Percentiles rank a stretch among this genome's conserved stretches.
phyloP scores from a whole-genome alignment of 1,140 invertebrate genomes.

The Helicorthomorpha holstii region DNA sequence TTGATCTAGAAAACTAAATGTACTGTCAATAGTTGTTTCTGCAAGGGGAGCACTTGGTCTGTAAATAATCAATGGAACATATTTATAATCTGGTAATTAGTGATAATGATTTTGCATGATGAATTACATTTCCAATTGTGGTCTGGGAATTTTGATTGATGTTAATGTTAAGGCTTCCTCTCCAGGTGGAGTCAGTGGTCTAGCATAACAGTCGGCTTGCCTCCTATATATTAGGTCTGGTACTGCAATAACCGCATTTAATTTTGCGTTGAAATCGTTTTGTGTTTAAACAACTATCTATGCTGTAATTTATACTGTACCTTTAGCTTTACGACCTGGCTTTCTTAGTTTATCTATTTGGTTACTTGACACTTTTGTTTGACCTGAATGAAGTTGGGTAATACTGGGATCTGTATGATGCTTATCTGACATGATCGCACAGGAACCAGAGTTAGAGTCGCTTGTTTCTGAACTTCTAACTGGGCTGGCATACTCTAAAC shows the following conservation, averaged over 20 bases:
- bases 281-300: too few relatives aligned
- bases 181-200: neutral
- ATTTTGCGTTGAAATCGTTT: neutral
- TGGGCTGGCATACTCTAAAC: slow-evolving; percentile 7
- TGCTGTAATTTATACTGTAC: neutral
- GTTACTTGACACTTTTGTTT: too few relatives aligned
- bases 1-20: slow-evolving; percentile 7
- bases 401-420: neutral
- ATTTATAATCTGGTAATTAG: neutral
- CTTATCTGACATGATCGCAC: too few relatives aligned
- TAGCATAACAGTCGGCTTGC: slow-evolving; percentile 1
- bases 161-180: neutral
- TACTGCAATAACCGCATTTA: neutral
- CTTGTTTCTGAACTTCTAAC: slow-evolving; percentile 8
- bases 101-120: neutral
- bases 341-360: slow-evolving; percentile 5
- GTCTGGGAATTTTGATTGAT: slow-evolving; percentile 5
- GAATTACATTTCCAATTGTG: slow-evolving; percentile 1
- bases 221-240: slow-evolving; percentile 8
- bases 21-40: slow-evolving; percentile 5
- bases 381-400: neutral
- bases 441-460: slow-evolving; percentile 5
- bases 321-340: slow-evolving; percentile 7
- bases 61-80: neutral
- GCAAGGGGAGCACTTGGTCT: slow-evolving; percentile 4